Evolutionary conservation across 2,888 invertebrate species (phyloP).

Genomic region (Platynereis dumerilii): DNA sequence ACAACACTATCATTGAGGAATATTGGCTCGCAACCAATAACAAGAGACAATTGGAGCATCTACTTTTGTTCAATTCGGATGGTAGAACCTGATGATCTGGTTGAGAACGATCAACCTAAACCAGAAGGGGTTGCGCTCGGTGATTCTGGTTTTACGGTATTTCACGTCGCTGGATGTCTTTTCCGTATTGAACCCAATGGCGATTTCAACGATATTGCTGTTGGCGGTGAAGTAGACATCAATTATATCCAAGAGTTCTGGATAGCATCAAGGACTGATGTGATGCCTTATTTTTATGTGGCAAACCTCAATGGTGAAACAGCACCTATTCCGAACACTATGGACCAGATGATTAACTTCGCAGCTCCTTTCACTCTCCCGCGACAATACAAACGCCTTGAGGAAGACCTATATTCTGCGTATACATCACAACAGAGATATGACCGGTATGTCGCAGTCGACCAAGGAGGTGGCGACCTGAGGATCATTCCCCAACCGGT

Average conservation of each 20-base stretch:
- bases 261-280: constrained; percentile 40
- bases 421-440: background rate
- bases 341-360: constrained; percentile 39
- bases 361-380: constrained; percentile 23
- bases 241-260: constrained; percentile 32
- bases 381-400: constrained; percentile 3
- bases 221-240: constrained; percentile 31
- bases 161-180: constrained; percentile 41
- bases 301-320: constrained; percentile 33
- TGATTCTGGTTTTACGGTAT: constrained; percentile 32
- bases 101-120: background rate
- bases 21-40: constrained; percentile 37
- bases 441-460: background rate
- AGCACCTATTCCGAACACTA: constrained; percentile 39
- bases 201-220: constrained; percentile 30
- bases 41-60: constrained; percentile 40
- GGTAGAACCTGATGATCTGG: constrained; percentile 28
- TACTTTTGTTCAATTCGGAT: constrained; percentile 36
- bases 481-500: constrained; percentile 3
- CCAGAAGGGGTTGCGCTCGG: constrained; percentile 26
- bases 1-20: constrained; percentile 42
- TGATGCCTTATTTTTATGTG: constrained; percentile 47
- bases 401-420: background rate
- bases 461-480: background rate
- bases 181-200: constrained; percentile 35